Percentiles rank a stretch among this genome's conserved stretches.
These are phyloP conservation scores for Leuciscus waleckii DNA, from an alignment of 2,797 vertebrate genomes.

Conservation along the genomic window DNA sequence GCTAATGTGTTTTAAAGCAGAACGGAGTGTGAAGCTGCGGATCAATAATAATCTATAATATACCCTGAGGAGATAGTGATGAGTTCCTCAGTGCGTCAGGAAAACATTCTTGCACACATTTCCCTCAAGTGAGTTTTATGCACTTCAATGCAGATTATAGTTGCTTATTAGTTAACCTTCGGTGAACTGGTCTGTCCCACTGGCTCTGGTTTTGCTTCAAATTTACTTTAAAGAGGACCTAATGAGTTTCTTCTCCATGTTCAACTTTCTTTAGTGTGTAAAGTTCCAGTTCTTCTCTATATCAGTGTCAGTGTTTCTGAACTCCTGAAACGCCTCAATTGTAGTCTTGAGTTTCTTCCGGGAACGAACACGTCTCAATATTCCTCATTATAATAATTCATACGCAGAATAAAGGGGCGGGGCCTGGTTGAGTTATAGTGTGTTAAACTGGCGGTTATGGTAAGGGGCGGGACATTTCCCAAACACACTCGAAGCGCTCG, in stretches of 20 bases:
- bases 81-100: constrained; percentile 11
- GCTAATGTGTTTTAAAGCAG: constrained; percentile 43
- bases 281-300: background rate
- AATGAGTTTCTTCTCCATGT: background rate
- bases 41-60: constrained; percentile 42
- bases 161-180: background rate
- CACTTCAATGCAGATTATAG: background rate
- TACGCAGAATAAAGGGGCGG: background rate
- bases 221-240: no score
- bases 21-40: constrained; percentile 20
- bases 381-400: background rate
- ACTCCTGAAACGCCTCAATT: background rate
- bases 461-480: background rate
- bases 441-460: background rate
- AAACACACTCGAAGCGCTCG: background rate
- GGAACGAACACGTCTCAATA: background rate
- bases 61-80: constrained; percentile 44
- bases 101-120: background rate
- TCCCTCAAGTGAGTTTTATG: background rate
- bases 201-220: background rate
- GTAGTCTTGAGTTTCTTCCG: background rate
- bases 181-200: background rate
- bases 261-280: background rate
- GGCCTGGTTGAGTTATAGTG: background rate
- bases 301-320: background rate